These are phyloP conservation scores for Eupeodes corollae DNA, from an alignment of 1,140 invertebrate genomes.

Conservation along the genomic window DNA sequence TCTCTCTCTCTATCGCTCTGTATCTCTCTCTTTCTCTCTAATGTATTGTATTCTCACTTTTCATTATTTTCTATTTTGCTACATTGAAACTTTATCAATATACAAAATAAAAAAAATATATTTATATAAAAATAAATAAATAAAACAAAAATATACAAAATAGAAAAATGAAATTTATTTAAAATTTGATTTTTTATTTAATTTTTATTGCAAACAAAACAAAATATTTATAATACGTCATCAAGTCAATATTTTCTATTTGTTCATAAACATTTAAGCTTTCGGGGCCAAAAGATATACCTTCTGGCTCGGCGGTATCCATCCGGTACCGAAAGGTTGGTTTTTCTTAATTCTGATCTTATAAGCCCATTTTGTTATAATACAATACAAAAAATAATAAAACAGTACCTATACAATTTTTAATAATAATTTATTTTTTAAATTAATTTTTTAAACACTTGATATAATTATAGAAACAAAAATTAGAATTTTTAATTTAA, in stretches of 20 bases:
- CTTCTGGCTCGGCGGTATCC: constrained; percentile 6
- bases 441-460: neutral
- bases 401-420: no score
- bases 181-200: neutral
- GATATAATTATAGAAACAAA: no score
- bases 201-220: neutral
- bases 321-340: constrained; percentile 8
- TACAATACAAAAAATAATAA: neutral
- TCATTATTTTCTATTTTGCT: constrained; percentile 3
- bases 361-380: neutral
- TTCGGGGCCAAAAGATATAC: constrained; percentile 8
- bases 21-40: constrained; percentile 4
- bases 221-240: neutral
- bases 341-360: neutral
- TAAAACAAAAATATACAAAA: neutral
- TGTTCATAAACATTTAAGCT: constrained; percentile 1
- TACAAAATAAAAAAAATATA: constrained; percentile 10
- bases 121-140: neutral
- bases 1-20: constrained; percentile 14
- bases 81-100: constrained; percentile 10
- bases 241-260: neutral
- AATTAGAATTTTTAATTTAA: no score
- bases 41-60: constrained; percentile 1
- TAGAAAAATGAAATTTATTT: neutral
- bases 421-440: no score